phyloP scores from a whole-genome alignment of 2,888 invertebrate genomes.

The Chrysolina haemoptera region DNA sequence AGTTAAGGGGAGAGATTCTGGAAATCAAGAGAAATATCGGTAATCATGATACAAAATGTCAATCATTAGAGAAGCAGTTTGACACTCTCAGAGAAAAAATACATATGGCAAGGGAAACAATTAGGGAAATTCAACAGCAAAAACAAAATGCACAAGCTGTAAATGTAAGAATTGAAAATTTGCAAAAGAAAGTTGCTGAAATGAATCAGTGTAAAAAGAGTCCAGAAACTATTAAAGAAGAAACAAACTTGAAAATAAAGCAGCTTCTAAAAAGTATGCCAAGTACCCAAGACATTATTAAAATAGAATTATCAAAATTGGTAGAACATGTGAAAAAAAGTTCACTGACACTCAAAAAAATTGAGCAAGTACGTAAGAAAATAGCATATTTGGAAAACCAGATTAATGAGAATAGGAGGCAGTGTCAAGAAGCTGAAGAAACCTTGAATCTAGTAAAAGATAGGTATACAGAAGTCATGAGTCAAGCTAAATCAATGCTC shows the following conservation, averaged over 20 bases:
- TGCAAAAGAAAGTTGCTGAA: constrained; percentile 51
- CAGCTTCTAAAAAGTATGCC: constrained; percentile 45
- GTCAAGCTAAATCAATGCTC: constrained; percentile 71
- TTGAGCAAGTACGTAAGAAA: constrained; percentile 56
- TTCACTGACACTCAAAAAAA: constrained; percentile 56
- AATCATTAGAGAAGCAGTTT: constrained; percentile 64
- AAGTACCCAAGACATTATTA: constrained; percentile 55
- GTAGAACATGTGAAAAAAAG: constrained; percentile 43
- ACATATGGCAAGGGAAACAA: constrained; percentile 47
- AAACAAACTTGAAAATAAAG: constrained; percentile 59
- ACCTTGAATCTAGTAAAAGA: constrained; percentile 62
- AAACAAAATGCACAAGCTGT: constrained; percentile 51
- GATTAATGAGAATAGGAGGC: constrained; percentile 60
- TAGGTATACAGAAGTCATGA: constrained; percentile 62
- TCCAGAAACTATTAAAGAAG: constrained; percentile 60
- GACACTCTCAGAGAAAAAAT: constrained; percentile 56
- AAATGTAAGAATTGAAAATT: constrained; percentile 50
- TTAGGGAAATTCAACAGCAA: constrained; percentile 53
- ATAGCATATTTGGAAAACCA: constrained; percentile 63
- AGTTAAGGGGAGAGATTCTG: constrained; percentile 58
- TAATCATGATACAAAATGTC: constrained; percentile 58
- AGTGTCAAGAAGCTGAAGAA: constrained; percentile 62
- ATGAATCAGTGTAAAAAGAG: constrained; percentile 52
- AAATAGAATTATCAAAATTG: constrained; percentile 46
- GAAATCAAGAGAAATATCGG: constrained; percentile 53